Conservation (phyloP, 2,888 invertebrate species). For the Leptarthrus brevirostris region DNA sequence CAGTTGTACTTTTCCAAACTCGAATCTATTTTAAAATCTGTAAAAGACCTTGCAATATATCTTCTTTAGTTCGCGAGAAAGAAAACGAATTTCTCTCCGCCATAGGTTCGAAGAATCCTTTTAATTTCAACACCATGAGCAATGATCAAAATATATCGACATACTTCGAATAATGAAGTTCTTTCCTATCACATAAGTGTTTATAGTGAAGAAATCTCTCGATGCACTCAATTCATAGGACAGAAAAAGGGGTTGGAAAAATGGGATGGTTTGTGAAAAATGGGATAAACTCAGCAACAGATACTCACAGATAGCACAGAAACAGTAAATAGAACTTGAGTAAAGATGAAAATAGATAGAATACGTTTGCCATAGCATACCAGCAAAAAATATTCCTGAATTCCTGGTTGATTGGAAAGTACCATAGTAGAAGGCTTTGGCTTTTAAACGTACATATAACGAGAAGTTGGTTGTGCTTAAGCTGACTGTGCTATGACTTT, state of each 20-base stretch:
- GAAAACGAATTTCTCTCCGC: too few species aligned
- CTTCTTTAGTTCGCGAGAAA: too few species aligned
- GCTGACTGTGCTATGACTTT: slow-evolving; percentile 22
- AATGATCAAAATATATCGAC: slow-evolving; percentile 20
- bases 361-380: neutral
- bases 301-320: neutral
- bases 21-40: too few species aligned
- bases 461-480: too few species aligned
- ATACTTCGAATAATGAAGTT: slow-evolving; percentile 30
- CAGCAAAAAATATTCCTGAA: slow-evolving; percentile 32
- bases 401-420: slow-evolving; percentile 8
- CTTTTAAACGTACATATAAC: neutral
- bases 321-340: slow-evolving; percentile 11
- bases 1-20: too few species aligned
- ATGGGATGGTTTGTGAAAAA: neutral
- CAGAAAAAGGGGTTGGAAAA: too few species aligned
- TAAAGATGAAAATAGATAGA: slow-evolving; percentile 8
- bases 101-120: too few species aligned
- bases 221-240: neutral
- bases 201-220: neutral
- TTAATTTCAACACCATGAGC: neutral
- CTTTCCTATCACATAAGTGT: slow-evolving; percentile 35
- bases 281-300: slow-evolving; percentile 4
- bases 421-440: neutral
- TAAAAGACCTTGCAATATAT: too few species aligned